Evolutionary conservation across 2,888 invertebrate genomes (phyloP), one percentile per base, ranked within the genome.

Genomic region (Tachina grossa): DNA sequence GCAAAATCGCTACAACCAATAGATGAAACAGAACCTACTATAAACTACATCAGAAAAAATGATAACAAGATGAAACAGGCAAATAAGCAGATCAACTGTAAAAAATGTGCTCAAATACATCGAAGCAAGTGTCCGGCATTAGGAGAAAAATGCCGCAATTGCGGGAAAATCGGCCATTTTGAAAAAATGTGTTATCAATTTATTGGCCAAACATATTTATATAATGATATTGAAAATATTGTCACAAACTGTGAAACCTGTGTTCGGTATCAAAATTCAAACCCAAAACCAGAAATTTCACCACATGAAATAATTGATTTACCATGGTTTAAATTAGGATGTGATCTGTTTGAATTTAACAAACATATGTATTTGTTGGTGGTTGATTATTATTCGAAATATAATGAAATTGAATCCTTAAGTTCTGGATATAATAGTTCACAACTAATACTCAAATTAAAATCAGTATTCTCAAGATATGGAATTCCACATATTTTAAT

Each of bases 11-110:
- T 31, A 31, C 31, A 31, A 31, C 31, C 31, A 31, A 31, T 31
- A 31, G 6, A 31, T 31, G 31, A 31, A 31, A 14, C 51, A 6
- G 57, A 55, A 53, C 55, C 55, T 71, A 9, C 41, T 41, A 71
- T 45, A 55, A 71, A 71, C 41, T 55, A 71, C 39, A 71, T 71
- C 9, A 71, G 16, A 55, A 71, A 19, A 55, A 19, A 22, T 71
- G 8, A 71, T 5, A 22, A 47, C 3, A 13, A 39, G 45, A 65
- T 22, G 22, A 14, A 65, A 31, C 31, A 31, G 31, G 31, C 31
- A 31, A 31, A 6, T 31, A 31, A 31, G 31, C 31, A 31, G 31
- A 31, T 31, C 31, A 31, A 31, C 31, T 31, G 6, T 31, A 31
- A 31, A 31, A 31, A 31, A 31, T 31, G 31, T 31, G 31, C 6